A percentile compares a stretch with the other conserved stretches of the same genome.
Evolutionary conservation across 1,140 invertebrate genomes (phyloP).

Genomic region (Platorchestia sp.): DNA sequence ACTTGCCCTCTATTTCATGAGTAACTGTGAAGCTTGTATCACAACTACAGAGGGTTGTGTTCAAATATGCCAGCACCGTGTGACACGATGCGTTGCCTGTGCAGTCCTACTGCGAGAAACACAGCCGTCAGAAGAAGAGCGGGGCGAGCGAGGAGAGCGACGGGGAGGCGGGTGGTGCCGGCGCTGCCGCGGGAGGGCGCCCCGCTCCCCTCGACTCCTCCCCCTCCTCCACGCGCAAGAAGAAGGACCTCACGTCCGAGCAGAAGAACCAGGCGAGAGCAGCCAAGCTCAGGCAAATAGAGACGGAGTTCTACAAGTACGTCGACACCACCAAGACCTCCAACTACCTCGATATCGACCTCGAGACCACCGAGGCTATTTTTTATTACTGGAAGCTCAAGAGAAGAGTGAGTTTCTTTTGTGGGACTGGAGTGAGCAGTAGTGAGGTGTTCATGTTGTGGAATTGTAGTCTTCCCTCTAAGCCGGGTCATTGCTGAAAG

Average conservation of each 20-base stretch:
- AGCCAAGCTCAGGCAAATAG: conserved; percentile 88
- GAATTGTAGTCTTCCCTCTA: too few relatives aligned
- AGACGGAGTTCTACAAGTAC: conserved; percentile 93
- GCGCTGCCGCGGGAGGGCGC: conserved; percentile 37
- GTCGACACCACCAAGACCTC: conserved; percentile 83
- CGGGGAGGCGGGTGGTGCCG: conserved; percentile 58
- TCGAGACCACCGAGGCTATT: conserved; percentile 85
- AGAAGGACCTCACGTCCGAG: conserved; percentile 91
- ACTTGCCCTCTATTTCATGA: too few relatives aligned
- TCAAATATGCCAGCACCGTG: too few relatives aligned
- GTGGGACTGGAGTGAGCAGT: background rate
- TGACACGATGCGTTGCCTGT: conserved; percentile 59
- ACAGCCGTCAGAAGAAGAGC: conserved; percentile 87
- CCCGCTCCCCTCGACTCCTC: conserved; percentile 5
- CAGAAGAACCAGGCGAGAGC: conserved; percentile 89
- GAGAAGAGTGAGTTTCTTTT: conserved; percentile 73
- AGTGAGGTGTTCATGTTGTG: background rate
- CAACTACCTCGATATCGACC: conserved; percentile 81
- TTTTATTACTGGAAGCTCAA: conserved; percentile 97
- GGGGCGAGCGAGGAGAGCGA: conserved; percentile 75
- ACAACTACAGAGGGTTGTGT: too few relatives aligned
- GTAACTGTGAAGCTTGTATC: too few relatives aligned
- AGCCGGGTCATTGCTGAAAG: too few relatives aligned
- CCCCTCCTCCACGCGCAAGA: conserved; percentile 71
- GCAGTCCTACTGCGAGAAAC: conserved; percentile 94